Evolutionary conservation across 2,888 invertebrate genomes (phyloP).

Genomic region (Calliphora vomitoria): DNA sequence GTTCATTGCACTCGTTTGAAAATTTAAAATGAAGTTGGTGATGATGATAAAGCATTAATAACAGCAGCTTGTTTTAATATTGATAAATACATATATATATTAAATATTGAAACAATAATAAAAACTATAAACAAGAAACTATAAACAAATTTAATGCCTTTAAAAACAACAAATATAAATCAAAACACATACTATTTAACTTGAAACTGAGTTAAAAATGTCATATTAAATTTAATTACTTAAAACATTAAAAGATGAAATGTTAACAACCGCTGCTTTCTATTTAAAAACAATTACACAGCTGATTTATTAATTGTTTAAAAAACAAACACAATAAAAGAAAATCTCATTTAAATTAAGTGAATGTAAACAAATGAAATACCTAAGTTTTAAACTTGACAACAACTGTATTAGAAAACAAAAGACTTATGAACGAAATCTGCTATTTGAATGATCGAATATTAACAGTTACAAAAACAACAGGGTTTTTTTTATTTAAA

Average conservation of each 20-base stretch:
- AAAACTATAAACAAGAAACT: background rate
- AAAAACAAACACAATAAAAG: no score
- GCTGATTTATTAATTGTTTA: no score
- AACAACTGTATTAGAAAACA: no score
- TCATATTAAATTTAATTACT: constrained; percentile 1
- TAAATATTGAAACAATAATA: background rate
- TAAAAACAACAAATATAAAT: background rate
- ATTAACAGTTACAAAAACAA: no score
- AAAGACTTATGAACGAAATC: no score
- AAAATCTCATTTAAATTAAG: no score
- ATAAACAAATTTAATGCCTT: constrained; percentile 1
- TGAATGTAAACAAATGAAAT: constrained; percentile 13
- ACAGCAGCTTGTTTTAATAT: background rate
- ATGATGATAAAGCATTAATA: constrained; percentile 2
- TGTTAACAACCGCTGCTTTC: background rate
- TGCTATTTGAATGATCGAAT: no score
- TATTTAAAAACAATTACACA: no score
- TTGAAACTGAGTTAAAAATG: background rate
- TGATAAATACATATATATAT: background rate
- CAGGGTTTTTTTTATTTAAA: no score
- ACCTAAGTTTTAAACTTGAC: constrained; percentile 4
- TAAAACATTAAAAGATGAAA: background rate
- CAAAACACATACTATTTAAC: background rate
- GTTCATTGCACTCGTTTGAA: constrained; percentile 15
- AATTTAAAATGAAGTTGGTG: background rate